Evolutionary conservation across 2,888 invertebrate species (phyloP).

Genomic region (Slavum lentiscoides): DNA sequence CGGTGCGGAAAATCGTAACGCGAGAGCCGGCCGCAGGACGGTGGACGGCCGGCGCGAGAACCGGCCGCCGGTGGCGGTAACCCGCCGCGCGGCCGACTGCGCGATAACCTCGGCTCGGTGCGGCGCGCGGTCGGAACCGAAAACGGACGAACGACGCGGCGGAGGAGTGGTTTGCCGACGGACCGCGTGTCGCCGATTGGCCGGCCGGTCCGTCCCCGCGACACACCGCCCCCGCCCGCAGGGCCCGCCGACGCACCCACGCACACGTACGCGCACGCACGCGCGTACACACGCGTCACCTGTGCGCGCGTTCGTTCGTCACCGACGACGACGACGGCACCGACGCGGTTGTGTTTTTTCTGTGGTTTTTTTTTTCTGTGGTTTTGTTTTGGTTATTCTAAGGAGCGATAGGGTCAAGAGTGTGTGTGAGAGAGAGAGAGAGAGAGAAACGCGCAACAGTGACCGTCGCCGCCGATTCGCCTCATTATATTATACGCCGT

Average conservation of each 20-base stretch:
- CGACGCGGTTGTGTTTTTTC: too few relatives aligned
- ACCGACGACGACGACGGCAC: not conserved
- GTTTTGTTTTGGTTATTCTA: too few relatives aligned
- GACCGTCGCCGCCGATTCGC: too few relatives aligned
- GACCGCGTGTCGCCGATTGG: slow-evolving; percentile 49
- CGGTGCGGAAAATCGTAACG: too few relatives aligned
- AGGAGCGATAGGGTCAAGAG: too few relatives aligned
- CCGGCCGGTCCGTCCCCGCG: slow-evolving; percentile 27
- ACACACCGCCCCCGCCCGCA: slow-evolving; percentile 6
- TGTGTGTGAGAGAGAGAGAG: too few relatives aligned
- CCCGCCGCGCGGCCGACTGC: not conserved
- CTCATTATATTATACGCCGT: too few relatives aligned
- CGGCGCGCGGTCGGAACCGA: slow-evolving; percentile 43
- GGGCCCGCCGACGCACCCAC: not conserved
- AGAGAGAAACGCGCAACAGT: too few relatives aligned
- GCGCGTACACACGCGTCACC: slow-evolving; percentile 11
- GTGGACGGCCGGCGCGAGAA: too few relatives aligned
- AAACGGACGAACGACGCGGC: slow-evolving; percentile 42
- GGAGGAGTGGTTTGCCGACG: slow-evolving; percentile 50
- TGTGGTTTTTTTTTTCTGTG: too few relatives aligned
- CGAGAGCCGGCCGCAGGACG: too few relatives aligned
- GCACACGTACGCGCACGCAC: not conserved
- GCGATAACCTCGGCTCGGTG: not conserved
- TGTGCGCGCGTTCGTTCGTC: not conserved
- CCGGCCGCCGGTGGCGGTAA: not conserved